A percentile compares a stretch with the other conserved stretches of the same genome.
phyloP scores from a whole-genome alignment of 2,888 invertebrate species.

The Stenotaenia linearis region DNA sequence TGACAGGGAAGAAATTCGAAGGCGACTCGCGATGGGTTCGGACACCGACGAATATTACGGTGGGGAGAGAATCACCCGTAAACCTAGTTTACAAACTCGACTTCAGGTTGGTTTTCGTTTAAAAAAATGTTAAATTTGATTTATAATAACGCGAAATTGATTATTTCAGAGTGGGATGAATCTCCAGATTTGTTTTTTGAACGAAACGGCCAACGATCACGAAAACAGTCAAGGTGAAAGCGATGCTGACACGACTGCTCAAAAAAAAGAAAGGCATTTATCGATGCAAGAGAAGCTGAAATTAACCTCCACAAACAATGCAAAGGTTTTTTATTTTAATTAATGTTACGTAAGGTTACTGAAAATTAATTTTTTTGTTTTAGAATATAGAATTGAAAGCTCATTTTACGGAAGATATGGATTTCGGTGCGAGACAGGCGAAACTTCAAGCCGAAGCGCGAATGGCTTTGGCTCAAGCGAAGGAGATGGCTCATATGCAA shows the following conservation, averaged over 20 bases:
- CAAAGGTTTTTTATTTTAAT: background rate
- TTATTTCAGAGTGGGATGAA: constrained; percentile 61
- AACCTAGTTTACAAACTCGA: constrained; percentile 79
- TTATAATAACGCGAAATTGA: no score
- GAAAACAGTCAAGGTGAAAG: constrained; percentile 33
- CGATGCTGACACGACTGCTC: constrained; percentile 8
- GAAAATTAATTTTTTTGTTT: background rate
- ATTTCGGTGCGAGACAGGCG: constrained; percentile 74
- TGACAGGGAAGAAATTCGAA: constrained; percentile 86
- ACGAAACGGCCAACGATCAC: constrained; percentile 78
- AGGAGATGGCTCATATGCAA: constrained; percentile 85
- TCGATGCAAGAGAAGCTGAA: background rate
- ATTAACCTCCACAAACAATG: background rate
- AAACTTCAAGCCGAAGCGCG: constrained; percentile 79
- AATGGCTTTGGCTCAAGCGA: constrained; percentile 80
- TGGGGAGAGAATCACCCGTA: constrained; percentile 65
- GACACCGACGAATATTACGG: constrained; percentile 66
- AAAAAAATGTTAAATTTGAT: no score
- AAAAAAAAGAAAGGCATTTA: constrained; percentile 30
- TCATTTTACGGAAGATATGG: constrained; percentile 49
- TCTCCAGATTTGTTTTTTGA: constrained; percentile 93
- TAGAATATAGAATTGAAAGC: background rate
- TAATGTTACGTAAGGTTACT: background rate
- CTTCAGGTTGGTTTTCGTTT: constrained; percentile 58
- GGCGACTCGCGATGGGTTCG: constrained; percentile 77